phyloP scores from a whole-genome alignment of 2,888 invertebrate genomes.

The Pterostichus niger region DNA sequence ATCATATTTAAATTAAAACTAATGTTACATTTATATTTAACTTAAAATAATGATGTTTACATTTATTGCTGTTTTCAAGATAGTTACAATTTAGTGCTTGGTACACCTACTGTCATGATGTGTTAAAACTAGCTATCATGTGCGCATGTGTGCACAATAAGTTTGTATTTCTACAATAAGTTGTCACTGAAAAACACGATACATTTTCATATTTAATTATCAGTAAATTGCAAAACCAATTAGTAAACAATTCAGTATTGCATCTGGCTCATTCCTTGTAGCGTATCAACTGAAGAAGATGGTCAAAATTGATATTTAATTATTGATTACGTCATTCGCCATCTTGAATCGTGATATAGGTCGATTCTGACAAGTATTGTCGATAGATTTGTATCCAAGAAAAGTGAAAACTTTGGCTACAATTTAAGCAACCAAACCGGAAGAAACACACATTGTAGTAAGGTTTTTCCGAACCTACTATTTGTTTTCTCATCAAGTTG shows the following conservation, averaged over 20 bases:
- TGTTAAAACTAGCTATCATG: conserved; percentile 51
- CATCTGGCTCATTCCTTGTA: conserved; percentile 47
- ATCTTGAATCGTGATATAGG: conserved; percentile 75
- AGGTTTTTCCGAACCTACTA: conserved; percentile 72
- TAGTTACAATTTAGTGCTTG: background rate
- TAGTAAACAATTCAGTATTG: conserved; percentile 58
- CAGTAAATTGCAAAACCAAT: conserved; percentile 53
- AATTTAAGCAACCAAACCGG: conserved; percentile 57
- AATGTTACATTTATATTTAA: background rate
- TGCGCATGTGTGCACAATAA: conserved; percentile 62
- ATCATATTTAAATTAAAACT: background rate
- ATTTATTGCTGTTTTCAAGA: conserved; percentile 35
- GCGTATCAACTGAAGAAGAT: conserved; percentile 68
- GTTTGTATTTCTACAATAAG: conserved; percentile 58
- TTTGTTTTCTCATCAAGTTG: conserved; percentile 65
- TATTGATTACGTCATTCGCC: conserved; percentile 77
- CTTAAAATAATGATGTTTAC: too few relatives aligned
- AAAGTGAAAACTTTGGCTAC: conserved; percentile 51
- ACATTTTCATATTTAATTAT: conserved; percentile 62
- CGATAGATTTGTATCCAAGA: conserved; percentile 58
- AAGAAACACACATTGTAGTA: conserved; percentile 68
- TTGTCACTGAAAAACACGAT: conserved; percentile 60
- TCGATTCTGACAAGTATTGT: conserved; percentile 65
- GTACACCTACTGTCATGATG: conserved; percentile 57
- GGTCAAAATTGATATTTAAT: conserved; percentile 71